Conservation (phyloP, 2,888 invertebrate species). For the Crossocerus cetratus region DNA sequence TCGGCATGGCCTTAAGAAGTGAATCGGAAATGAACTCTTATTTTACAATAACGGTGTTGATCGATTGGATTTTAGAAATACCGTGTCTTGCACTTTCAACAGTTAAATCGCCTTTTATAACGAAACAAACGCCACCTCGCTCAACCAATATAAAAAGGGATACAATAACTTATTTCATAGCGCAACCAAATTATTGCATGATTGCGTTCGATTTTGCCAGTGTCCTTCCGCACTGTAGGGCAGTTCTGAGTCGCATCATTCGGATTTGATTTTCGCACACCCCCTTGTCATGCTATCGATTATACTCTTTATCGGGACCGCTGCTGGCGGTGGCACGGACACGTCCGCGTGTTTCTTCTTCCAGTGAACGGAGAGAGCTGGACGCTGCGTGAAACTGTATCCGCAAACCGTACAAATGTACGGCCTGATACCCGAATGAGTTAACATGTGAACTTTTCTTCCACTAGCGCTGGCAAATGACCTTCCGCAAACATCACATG, state of each 20-base stretch:
- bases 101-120: no score
- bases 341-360: conserved; percentile 51
- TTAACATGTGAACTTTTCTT: conserved; percentile 62
- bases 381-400: conserved; percentile 60
- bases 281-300: conserved; percentile 23
- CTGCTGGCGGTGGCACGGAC: conserved; percentile 37
- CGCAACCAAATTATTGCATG: no score
- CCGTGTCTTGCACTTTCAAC: no score
- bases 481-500: conserved; percentile 58
- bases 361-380: conserved; percentile 55
- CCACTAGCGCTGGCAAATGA: conserved; percentile 53
- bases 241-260: background rate
- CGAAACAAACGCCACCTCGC: no score
- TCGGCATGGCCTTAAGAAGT: background rate
- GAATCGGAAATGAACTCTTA: no score
- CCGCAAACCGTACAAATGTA: conserved; percentile 64
- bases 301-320: conserved; percentile 39
- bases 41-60: no score
- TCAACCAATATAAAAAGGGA: no score
- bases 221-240: background rate
- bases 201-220: no score
- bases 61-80: no score
- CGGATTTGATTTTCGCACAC: background rate
- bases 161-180: no score
- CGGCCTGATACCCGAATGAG: conserved; percentile 59